A percentile compares a stretch with the other conserved stretches of the same genome.
Evolutionary conservation across 2,113 vertebrate species (phyloP).

Genomic region (Bubalus kerabau): DNA sequence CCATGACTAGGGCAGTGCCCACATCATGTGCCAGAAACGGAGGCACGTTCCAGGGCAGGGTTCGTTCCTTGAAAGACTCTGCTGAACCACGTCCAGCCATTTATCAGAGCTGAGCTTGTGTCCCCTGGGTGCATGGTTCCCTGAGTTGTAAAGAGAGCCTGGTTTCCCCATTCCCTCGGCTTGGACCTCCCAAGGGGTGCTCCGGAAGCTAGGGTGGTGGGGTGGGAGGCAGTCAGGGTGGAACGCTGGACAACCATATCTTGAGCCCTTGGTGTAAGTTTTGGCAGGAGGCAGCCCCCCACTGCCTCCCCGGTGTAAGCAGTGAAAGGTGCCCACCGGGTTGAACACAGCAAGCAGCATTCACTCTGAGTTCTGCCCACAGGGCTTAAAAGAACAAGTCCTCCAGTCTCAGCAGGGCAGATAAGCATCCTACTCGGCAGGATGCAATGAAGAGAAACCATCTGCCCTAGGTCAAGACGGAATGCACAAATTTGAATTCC

Average conservation of each 20-base stretch:
- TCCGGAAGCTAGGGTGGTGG: neutral
- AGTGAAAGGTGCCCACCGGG: neutral
- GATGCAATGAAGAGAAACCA: neutral
- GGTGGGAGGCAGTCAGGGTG: neutral
- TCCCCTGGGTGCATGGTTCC: neutral
- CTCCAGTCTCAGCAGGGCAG: constrained; percentile 5
- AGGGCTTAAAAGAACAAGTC: constrained; percentile 37
- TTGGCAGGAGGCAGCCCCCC: neutral
- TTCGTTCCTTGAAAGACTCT: neutral
- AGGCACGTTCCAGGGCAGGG: neutral
- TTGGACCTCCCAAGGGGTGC: neutral
- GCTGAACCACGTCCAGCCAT: neutral
- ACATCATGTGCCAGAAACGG: neutral
- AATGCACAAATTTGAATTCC: neutral
- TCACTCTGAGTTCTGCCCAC: constrained; percentile 5
- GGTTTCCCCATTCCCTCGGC: neutral
- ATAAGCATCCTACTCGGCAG: neutral
- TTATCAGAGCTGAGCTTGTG: neutral
- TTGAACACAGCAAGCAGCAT: neutral
- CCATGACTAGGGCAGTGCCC: neutral
- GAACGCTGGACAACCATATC: neutral
- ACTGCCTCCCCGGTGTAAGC: neutral
- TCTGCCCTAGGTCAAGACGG: neutral
- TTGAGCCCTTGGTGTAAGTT: neutral
- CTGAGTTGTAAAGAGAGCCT: neutral